A percentile compares a stretch with the other conserved stretches of the same genome.
phyloP scores from a whole-genome alignment of 1,140 invertebrate genomes.

The Calliopsis andreniformis region DNA sequence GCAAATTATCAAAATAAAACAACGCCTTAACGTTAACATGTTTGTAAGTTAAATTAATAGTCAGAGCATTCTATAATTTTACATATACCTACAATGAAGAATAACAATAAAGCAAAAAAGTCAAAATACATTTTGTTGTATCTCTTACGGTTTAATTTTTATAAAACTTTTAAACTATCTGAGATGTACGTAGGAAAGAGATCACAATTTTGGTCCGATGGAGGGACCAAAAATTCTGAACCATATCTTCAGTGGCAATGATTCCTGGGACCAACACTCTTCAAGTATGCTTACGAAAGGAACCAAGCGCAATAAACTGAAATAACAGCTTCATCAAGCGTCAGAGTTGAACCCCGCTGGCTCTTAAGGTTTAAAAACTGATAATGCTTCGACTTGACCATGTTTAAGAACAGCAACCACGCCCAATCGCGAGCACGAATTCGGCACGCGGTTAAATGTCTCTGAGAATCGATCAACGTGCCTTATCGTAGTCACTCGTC shows the following conservation, averaged over 20 bases:
- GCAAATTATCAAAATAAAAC: too few relatives aligned
- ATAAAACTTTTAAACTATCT: too few relatives aligned
- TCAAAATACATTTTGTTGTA: too few relatives aligned
- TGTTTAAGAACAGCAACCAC: constrained; percentile 3
- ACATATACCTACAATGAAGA: too few relatives aligned
- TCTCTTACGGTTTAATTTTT: too few relatives aligned
- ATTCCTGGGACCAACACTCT: not conserved
- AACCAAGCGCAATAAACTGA: not conserved
- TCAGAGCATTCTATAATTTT: too few relatives aligned
- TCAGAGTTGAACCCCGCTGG: not conserved
- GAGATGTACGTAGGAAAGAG: too few relatives aligned
- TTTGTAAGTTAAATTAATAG: too few relatives aligned
- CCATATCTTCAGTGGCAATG: not conserved
- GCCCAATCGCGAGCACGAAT: not conserved
- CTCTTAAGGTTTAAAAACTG: not conserved
- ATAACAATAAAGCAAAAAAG: too few relatives aligned
- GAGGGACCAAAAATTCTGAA: not conserved
- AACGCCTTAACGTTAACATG: too few relatives aligned
- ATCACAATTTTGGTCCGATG: too few relatives aligned
- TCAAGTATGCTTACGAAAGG: not conserved
- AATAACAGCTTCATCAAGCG: not conserved
- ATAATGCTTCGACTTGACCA: too few relatives aligned
- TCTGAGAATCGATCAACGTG: not conserved
- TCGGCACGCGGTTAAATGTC: not conserved
- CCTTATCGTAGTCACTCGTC: not conserved